Evolutionary conservation across 2,888 invertebrate species (phyloP), one percentile per base, ranked within the genome.

Genomic region (Lasioglossum vierecki): DNA sequence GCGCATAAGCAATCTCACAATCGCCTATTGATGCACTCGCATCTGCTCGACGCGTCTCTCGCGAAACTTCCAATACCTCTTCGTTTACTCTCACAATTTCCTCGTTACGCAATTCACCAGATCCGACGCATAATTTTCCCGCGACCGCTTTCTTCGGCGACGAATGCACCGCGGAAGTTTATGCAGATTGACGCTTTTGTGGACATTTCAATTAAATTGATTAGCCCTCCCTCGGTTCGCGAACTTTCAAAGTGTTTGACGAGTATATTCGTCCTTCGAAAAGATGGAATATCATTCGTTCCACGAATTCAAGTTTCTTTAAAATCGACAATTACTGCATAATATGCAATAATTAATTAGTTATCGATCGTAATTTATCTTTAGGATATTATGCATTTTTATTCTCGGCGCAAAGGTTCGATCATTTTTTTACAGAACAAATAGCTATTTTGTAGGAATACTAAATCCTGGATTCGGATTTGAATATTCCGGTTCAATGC

Each of bases 21-120:
- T 49, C 49, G 68, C 18, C 39, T 57, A 49, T 22, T 30, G 63
- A 74, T 68, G 41, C 74, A 66, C 53, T 80, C 53, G 80, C 74
- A 53, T 79, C 53, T 63, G 60, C 60, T 6, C 26, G 26, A 63
- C 49, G 49, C 80, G 39, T 57, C 26, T 44, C 44, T 22, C 57
- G 60, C 46, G 66, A 49, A 49, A 9, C 63, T 71, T 26, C 22
- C 46, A 15, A 63, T 66, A 15, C 18, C 57, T 22, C 66, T 35
- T 26, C 60, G 60, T 41, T 66, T 49, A 30, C 30, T 30, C 4
- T 15, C 53, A 26, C 41, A 49, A 57, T 18, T 41, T 78, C 30
- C 53, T 71, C 15, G 4, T 18, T n/a, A 41, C 44, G 44, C 44
- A 44, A 71, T 71, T 71, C 13, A 57, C 2, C 6, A n/a, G 44